Percentiles rank a stretch among this genome's conserved stretches.
These are phyloP conservation scores for Eupeodes latifasciatus DNA, from an alignment of 2,888 invertebrate genomes.

Conservation along the genomic window DNA sequence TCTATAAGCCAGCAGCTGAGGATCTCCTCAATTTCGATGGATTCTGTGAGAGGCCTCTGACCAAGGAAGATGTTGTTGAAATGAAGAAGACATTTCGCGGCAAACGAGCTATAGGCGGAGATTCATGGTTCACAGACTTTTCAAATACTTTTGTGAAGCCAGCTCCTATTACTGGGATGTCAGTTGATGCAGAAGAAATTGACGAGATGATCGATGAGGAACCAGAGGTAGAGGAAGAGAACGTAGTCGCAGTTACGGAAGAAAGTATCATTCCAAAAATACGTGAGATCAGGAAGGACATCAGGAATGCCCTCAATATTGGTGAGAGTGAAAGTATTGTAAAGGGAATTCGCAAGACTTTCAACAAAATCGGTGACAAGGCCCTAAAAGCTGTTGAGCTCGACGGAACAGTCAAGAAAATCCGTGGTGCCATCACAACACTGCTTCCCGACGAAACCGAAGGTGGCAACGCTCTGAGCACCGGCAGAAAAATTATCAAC, in stretches of 20 bases:
- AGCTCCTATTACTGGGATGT: constrained; percentile 78
- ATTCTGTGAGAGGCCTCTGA: constrained; percentile 72
- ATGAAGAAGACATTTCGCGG: constrained; percentile 70
- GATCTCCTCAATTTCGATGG: constrained; percentile 49
- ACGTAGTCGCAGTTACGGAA: background rate
- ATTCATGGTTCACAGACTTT: constrained; percentile 82
- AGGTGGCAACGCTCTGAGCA: background rate
- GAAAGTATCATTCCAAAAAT: constrained; percentile 49
- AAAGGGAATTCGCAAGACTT: constrained; percentile 54
- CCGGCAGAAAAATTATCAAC: constrained; percentile 39
- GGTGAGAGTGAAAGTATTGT: constrained; percentile 30
- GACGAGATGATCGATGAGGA: background rate
- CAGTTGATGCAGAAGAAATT: constrained; percentile 2
- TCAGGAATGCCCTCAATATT: constrained; percentile 44
- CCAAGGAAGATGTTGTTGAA: background rate
- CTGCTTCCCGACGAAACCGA: constrained; percentile 33
- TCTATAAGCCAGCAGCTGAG: constrained; percentile 80
- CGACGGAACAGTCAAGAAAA: constrained; percentile 52
- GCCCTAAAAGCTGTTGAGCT: constrained; percentile 52
- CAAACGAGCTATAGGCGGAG: constrained; percentile 79
- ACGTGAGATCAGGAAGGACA: constrained; percentile 36
- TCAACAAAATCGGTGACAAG: constrained; percentile 52
- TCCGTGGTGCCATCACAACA: constrained; percentile 55
- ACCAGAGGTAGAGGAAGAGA: background rate
- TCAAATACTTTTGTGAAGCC: constrained; percentile 80